Evolutionary conservation across 2,888 invertebrate genomes (phyloP).

Genomic region (Oxytorus armatus): DNA sequence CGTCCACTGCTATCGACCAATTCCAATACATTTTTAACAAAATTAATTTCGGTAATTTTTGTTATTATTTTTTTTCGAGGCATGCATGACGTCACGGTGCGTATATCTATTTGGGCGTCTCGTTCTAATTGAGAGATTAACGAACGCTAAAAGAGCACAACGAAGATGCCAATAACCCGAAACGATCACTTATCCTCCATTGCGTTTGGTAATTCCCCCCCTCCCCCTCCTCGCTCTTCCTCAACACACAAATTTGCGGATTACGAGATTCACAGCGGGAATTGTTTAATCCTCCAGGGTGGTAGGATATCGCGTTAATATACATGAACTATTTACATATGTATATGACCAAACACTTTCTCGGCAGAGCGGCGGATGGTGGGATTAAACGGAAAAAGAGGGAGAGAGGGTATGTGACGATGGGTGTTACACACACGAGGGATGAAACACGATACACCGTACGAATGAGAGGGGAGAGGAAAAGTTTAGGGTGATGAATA

Average conservation of each 20-base stretch:
- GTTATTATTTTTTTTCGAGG: no score
- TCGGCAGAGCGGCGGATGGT: slow-evolving; percentile 24
- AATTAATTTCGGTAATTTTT: slow-evolving; percentile 2
- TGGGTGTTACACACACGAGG: slow-evolving; percentile 24
- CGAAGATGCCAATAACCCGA: slow-evolving; percentile 23
- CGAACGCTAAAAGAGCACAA: slow-evolving; percentile 13
- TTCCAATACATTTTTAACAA: no score
- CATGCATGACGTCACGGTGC: no score
- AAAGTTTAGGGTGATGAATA: slow-evolving; percentile 23
- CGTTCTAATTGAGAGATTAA: slow-evolving; percentile 65
- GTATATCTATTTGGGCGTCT: slow-evolving; percentile 14
- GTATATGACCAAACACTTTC: slow-evolving; percentile 54
- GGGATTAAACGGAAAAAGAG: slow-evolving; percentile 40
- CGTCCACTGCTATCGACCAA: no score
- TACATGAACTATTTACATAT: slow-evolving; percentile 35
- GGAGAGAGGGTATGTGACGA: slow-evolving; percentile 1
- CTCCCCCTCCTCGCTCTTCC: slow-evolving; percentile 60
- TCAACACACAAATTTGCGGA: slow-evolving; percentile 82
- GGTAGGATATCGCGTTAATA: slow-evolving; percentile 75
- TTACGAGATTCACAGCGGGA: slow-evolving; percentile 81
- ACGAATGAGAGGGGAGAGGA: slow-evolving; percentile 4
- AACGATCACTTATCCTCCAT: not conserved
- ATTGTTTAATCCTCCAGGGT: slow-evolving; percentile 81
- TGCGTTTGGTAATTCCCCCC: slow-evolving; percentile 21
- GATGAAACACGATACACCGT: slow-evolving; percentile 3